Evolutionary conservation across 35 echinoderm and acorn worm species (phyloP).

Genomic region (Diadema setosum): DNA sequence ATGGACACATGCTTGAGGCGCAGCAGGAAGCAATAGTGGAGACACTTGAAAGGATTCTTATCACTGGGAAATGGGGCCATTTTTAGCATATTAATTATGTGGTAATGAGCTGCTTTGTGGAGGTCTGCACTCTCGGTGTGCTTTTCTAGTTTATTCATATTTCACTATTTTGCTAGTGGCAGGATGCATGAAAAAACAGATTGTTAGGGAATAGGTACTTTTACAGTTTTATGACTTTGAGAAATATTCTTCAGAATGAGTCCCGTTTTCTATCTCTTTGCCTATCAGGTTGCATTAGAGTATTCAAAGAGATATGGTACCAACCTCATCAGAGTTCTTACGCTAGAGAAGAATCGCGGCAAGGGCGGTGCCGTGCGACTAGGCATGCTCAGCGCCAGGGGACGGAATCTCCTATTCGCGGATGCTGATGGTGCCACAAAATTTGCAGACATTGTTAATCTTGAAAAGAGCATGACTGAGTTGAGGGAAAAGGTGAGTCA

Average conservation of each 20-base stretch:
- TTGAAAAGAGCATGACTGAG: slow-evolving; percentile 74
- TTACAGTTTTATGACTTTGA: not conserved
- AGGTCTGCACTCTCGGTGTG: too few species aligned
- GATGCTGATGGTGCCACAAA: slow-evolving; percentile 99
- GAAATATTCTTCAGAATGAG: too few species aligned
- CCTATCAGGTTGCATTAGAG: slow-evolving; percentile 73
- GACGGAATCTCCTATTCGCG: slow-evolving; percentile 77
- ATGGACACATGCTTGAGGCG: not conserved
- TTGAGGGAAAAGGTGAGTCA: slow-evolving; percentile 52
- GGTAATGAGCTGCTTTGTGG: too few species aligned
- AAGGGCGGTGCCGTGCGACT: slow-evolving; percentile 91
- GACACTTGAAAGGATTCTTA: not conserved
- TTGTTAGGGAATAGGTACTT: not conserved
- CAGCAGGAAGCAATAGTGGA: not conserved
- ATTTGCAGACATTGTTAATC: slow-evolving; percentile 69
- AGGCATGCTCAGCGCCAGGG: slow-evolving; percentile 96
- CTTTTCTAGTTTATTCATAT: not conserved
- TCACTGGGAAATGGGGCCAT: too few species aligned
- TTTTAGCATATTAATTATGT: too few species aligned
- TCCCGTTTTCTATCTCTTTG: not conserved
- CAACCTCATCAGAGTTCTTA: slow-evolving; percentile 74
- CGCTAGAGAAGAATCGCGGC: slow-evolving; percentile 75
- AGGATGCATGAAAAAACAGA: not conserved
- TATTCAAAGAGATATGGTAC: slow-evolving; percentile 79
- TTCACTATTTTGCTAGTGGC: not conserved